Conservation (phyloP, 2,888 invertebrate genomes). For the Chymomyza procnemis region DNA sequence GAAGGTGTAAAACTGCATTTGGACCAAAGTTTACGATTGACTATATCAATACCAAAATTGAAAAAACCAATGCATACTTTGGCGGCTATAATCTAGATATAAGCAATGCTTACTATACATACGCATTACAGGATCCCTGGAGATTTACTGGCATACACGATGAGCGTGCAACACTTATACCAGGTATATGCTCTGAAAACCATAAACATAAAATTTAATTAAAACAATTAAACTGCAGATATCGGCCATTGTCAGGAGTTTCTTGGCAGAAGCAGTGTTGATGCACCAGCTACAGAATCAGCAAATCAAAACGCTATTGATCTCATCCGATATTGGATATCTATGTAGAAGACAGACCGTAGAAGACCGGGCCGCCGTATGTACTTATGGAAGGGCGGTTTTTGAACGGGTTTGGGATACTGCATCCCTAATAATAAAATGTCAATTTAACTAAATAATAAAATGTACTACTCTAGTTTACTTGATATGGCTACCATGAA, state of each 20-base stretch:
- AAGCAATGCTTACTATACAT: slow-evolving; percentile 78
- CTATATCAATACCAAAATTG: background rate
- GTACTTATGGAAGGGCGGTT: no score
- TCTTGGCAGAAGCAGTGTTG: background rate
- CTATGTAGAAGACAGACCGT: background rate
- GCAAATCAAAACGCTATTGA: background rate
- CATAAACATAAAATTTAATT: background rate
- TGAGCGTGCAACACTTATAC: background rate
- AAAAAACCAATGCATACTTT: slow-evolving; percentile 1
- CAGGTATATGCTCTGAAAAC: background rate
- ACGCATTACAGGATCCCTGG: slow-evolving; percentile 80
- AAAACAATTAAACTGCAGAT: background rate
- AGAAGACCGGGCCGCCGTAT: no score
- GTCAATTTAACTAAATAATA: no score
- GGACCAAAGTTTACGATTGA: slow-evolving; percentile 41
- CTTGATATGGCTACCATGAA: no score
- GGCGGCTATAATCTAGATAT: slow-evolving; percentile 75
- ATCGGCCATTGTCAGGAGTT: background rate
- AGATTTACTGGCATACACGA: slow-evolving; percentile 72
- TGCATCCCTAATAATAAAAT: no score
- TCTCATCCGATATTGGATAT: background rate
- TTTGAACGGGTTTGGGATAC: no score
- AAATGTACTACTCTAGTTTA: no score
- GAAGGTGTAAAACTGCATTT: slow-evolving; percentile 68
- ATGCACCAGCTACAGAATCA: background rate